Conservation (phyloP, 2,113 vertebrate species). For the Procavia capensis region DNA sequence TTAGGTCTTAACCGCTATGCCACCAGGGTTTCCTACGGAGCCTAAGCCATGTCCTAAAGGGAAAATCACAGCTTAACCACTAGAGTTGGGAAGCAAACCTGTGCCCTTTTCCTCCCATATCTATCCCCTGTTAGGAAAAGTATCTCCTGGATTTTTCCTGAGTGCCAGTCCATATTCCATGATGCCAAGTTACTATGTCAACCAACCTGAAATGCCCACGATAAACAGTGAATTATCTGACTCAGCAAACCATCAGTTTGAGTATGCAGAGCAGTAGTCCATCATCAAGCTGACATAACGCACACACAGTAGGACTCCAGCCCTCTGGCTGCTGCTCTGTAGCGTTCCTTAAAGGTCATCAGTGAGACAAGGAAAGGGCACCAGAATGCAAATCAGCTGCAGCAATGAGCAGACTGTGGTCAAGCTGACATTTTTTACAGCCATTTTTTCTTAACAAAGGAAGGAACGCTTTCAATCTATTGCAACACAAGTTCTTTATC, state of each 20-base stretch:
- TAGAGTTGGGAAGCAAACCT: neutral
- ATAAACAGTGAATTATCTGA: neutral
- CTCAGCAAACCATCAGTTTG: neutral
- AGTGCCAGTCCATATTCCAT: neutral
- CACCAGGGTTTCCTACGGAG: too few relatives aligned
- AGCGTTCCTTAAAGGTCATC: neutral
- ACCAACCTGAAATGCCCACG: neutral
- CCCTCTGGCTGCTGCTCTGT: neutral
- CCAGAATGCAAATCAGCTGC: neutral
- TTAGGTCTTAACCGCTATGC: too few relatives aligned
- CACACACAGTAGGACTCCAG: neutral
- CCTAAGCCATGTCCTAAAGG: neutral
- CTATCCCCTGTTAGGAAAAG: neutral
- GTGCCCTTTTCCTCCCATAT: neutral
- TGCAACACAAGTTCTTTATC: neutral
- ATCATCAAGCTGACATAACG: neutral
- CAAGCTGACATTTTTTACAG: neutral
- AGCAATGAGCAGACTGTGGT: neutral
- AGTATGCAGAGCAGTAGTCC: too few relatives aligned
- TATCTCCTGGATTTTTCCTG: neutral
- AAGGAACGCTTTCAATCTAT: neutral
- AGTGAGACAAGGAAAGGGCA: fast-evolving
- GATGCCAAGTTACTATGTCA: neutral
- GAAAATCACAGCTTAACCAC: neutral
- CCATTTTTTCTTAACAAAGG: neutral